Base-by-base conservation (phyloP, 2,113 vertebrate genomes). In the Pomatostomus ruficeps region DNA sequence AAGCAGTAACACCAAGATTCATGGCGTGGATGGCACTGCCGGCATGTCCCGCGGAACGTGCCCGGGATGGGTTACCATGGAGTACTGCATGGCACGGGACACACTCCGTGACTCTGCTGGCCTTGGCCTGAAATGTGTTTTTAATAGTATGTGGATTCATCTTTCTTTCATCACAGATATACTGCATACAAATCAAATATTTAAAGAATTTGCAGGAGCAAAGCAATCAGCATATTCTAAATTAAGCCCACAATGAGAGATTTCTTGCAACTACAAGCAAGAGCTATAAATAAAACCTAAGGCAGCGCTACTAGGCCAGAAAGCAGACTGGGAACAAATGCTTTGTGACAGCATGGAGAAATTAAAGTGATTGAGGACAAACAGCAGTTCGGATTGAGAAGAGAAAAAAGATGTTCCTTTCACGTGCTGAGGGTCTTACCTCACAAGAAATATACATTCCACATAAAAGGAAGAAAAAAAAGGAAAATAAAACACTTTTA, bases 381-480 rank as follows among this genome's bases (percentile, higher is more conserved):
- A 97, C 95, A 97, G 93, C 85, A 58, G 74, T 83, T 94, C 87
- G 79, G 81, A 83, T 79, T 96, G 82, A 96, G 91, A 66, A 95
- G 90, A 92, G 94, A 86, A 95, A 96, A 96, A 83, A 96, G 91
- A 96, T 94, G 95, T 97, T 96, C 96, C 95, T 97, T 97, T 96
- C 96, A 98, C 95, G 97, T 97, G 97, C 97, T 97, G 97, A 97
- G 96, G 95, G 93, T 98, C 99, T 99, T 99, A 99, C 99, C 99
- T 99, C 99, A 98, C 97, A 98, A 98, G 98, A 98, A 99, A 98
- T 98, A 99, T 88, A 99, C 88, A 98, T 98, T 98, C 98, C 99
- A 98, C 98, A 99, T 98, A 98, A 98, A 98, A 98, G 97, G 98
- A 98, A 98, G 97, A 98, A 98, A 98, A 97, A 97, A 98, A 97